Base-by-base conservation (phyloP, 2,113 vertebrate species). In the Tonatia bakeri region DNA sequence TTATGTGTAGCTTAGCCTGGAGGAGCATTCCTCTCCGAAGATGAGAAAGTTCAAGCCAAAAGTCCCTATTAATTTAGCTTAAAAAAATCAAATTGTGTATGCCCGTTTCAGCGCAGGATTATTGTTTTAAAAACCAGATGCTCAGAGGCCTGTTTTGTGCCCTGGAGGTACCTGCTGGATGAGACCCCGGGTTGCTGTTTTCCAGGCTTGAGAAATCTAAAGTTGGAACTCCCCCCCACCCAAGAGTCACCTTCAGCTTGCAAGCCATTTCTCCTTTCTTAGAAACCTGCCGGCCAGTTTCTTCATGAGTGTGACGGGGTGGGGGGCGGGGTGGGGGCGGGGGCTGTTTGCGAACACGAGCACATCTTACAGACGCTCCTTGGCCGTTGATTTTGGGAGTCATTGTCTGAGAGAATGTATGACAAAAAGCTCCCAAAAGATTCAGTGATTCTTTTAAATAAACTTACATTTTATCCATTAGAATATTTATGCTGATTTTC, bases 361-460 rank as follows among this genome's bases (percentile, higher is more conserved):
- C 59, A n/a, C 79, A 19, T 31, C 72, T 96, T 50, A 31, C 4
- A n/a, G 33, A 28, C 0, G 33, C 7, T 4, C 38, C 61, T 52
- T 22, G 50, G 26, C 12, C n/a, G 47, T 20, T 82, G 52, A 52
- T 76, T 86, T 69, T 92, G 40, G 31, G 45, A 64, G 81, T 80
- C 72, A 26, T 69, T 75, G 28, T 94, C 50, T 28, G 52, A 94
- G 52, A 95, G 72, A 73, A 40, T 26, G 26, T 43, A 14, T 75
- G 61, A 80, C 69, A 82, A 65, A 89, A 91, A 82, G 24, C 52
- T 83, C 91, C 56, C 91, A 43, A 31, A 87, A 89, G 45, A 82
- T n/a, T 90, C 73, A 31, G 40, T 36, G 50, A 90, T 81, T 96
- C 88, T 86, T 89, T 93, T 77, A 96, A 91, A 83, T 87, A 90